phyloP scores from a whole-genome alignment of 2,888 invertebrate genomes.

The Volucella zonaria region DNA sequence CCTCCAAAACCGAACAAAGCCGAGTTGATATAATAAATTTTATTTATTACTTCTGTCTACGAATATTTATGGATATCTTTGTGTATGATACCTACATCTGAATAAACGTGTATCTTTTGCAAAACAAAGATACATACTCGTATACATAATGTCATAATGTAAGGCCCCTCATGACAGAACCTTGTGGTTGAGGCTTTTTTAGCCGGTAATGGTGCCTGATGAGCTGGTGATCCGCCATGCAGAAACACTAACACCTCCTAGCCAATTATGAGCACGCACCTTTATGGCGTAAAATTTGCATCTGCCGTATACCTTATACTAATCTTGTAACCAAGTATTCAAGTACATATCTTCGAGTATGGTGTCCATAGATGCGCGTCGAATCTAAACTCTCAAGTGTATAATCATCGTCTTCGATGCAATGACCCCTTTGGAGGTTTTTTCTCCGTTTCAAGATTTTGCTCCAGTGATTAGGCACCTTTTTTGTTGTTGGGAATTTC shows the following conservation, averaged over 20 bases:
- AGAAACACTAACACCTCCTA: conserved; percentile 61
- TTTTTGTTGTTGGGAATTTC: conserved; percentile 6
- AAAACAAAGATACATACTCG: conserved; percentile 17
- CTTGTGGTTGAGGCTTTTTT: conserved; percentile 2
- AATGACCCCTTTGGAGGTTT: conserved; percentile 32
- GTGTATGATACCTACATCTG: background rate
- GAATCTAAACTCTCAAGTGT: conserved; percentile 8
- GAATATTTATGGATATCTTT: no score
- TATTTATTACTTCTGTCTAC: conserved; percentile 11
- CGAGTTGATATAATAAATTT: conserved; percentile 30
- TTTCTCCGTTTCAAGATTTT: conserved; percentile 5
- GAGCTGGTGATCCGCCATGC: conserved; percentile 45
- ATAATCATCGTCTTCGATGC: conserved; percentile 33
- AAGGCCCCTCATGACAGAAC: background rate
- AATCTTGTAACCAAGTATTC: conserved; percentile 4
- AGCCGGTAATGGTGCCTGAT: conserved; percentile 34
- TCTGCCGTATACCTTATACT: no score
- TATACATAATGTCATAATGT: conserved; percentile 34
- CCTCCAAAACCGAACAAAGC: background rate
- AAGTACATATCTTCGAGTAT: conserved; percentile 26
- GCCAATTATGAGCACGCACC: conserved; percentile 57
- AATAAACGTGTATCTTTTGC: background rate
- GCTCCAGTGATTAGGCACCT: conserved; percentile 30
- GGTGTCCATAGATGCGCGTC: conserved; percentile 13
- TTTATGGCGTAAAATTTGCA: background rate